Conservation (phyloP, 2,113 vertebrate species). For the Siphamia tubifer region DNA sequence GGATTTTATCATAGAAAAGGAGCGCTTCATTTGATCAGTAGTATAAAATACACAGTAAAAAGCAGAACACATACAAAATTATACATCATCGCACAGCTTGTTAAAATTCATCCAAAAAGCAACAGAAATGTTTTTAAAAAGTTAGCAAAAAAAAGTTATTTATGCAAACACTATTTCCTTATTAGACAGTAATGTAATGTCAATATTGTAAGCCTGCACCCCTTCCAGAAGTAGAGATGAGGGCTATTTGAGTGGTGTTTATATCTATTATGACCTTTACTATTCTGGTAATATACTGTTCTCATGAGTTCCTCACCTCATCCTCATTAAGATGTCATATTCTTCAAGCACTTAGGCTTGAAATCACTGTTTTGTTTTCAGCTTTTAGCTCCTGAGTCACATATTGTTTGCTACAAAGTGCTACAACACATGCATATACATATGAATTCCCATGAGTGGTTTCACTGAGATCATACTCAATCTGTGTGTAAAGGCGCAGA, state of each 20-base stretch:
- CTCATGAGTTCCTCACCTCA: slow-evolving; percentile 18
- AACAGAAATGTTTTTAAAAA: too few relatives aligned
- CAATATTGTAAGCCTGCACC: too few relatives aligned
- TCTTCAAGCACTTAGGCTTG: slow-evolving; percentile 14
- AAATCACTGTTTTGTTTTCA: slow-evolving; percentile 8
- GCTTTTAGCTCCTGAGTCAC: background rate
- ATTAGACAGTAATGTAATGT: too few relatives aligned
- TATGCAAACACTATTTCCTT: too few relatives aligned
- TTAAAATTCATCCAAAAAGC: too few relatives aligned
- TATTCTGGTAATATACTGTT: slow-evolving; percentile 16
- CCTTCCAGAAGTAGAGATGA: too few relatives aligned
- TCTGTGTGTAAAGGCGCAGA: background rate
- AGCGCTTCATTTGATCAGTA: background rate
- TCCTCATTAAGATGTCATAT: slow-evolving; percentile 33
- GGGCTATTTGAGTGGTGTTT: too few relatives aligned
- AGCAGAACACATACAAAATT: too few relatives aligned
- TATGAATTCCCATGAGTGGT: background rate
- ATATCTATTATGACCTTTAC: slow-evolving; percentile 24
- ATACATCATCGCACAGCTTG: too few relatives aligned
- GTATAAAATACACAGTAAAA: background rate
- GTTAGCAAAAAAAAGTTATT: too few relatives aligned
- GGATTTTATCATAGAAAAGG: background rate
- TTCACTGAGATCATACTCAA: background rate
- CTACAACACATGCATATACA: background rate
- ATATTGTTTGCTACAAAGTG: background rate